Evolutionary conservation across 1,140 invertebrate species (phyloP).

Genomic region (Lordiphosa mommai): DNA sequence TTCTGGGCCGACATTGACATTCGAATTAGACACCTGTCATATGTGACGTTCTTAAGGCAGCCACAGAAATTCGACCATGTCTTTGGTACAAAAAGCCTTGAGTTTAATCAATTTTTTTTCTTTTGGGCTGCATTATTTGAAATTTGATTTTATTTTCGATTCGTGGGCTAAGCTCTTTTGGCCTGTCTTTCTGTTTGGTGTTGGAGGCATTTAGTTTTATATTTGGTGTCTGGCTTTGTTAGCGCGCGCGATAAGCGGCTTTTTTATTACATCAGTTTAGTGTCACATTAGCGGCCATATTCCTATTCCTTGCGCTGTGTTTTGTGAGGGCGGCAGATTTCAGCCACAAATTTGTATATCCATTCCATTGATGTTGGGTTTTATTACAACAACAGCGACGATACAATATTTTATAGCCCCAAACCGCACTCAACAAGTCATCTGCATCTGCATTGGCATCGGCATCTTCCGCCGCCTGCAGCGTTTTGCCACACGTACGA

Average conservation of each 20-base stretch:
- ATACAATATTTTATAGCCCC: conserved; percentile 18
- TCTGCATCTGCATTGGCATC: conserved; percentile 15
- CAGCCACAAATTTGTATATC: background rate
- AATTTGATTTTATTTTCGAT: conserved; percentile 61
- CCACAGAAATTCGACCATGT: conserved; percentile 18
- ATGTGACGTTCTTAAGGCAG: conserved; percentile 27
- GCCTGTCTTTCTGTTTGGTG: conserved; percentile 39
- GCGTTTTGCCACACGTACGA: conserved; percentile 33
- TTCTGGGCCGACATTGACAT: conserved; percentile 67
- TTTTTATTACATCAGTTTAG: conserved; percentile 74
- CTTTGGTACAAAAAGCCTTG: conserved; percentile 38
- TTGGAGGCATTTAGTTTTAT: conserved; percentile 61
- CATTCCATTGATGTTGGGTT: background rate
- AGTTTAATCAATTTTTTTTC: conserved; percentile 30
- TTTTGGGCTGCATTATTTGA: conserved; percentile 63
- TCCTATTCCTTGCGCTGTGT: conserved; percentile 8
- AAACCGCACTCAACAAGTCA: conserved; percentile 32
- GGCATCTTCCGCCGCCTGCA: conserved; percentile 13
- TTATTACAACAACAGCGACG: background rate
- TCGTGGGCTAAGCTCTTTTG: conserved; percentile 47
- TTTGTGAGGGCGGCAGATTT: conserved; percentile 45
- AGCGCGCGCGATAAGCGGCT: conserved; percentile 58
- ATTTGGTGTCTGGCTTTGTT: conserved; percentile 58
- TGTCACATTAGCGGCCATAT: conserved; percentile 64
- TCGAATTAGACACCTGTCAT: conserved; percentile 73